Conservation (phyloP, 2,113 vertebrate species). For the Anarrhichthys ocellatus region DNA sequence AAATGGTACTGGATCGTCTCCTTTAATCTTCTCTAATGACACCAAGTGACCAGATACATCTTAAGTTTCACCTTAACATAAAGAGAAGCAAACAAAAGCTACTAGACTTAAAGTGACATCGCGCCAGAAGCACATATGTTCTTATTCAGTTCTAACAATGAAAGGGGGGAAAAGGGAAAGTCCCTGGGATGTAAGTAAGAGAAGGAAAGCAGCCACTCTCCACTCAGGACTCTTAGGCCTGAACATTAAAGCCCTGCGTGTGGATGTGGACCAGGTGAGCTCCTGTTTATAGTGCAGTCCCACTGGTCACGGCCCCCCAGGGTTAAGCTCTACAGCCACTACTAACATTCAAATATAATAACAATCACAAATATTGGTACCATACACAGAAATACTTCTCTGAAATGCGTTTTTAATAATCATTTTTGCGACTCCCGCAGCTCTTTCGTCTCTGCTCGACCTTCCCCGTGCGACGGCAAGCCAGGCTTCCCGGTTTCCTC, state of each 20-base stretch:
- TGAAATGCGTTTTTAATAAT: slow-evolving; percentile 58
- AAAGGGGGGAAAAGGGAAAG: slow-evolving; percentile 27
- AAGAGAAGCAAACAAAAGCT: slow-evolving; percentile 41
- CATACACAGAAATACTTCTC: slow-evolving; percentile 66
- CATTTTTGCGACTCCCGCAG: slow-evolving; percentile 17
- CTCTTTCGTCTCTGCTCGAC: slow-evolving; percentile 33
- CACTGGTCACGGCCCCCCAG: slow-evolving; percentile 47
- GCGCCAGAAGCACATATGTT: slow-evolving; percentile 50
- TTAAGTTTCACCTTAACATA: slow-evolving; percentile 25
- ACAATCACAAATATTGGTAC: slow-evolving; percentile 70
- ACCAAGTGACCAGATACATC: slow-evolving; percentile 51
- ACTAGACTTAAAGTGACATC: slow-evolving; percentile 45
- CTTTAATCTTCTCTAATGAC: slow-evolving; percentile 38
- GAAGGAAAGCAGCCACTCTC: slow-evolving; percentile 23
- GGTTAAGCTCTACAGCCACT: slow-evolving; percentile 64
- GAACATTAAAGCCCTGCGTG: slow-evolving; percentile 45
- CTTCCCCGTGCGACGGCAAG: slow-evolving; percentile 24
- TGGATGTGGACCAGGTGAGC: slow-evolving; percentile 49
- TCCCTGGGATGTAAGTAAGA: slow-evolving; percentile 45
- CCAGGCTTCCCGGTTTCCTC: slow-evolving; percentile 31
- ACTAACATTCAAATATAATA: slow-evolving; percentile 75
- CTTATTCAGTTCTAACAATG: slow-evolving; percentile 46
- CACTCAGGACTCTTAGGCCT: slow-evolving; percentile 39
- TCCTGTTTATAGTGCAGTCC: slow-evolving; percentile 59
- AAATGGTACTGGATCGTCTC: slow-evolving; percentile 28